Evolutionary conservation across 2,113 vertebrate species (phyloP), one percentile per base, ranked within the genome.

Genomic region (Chloroceryle aenea): DNA sequence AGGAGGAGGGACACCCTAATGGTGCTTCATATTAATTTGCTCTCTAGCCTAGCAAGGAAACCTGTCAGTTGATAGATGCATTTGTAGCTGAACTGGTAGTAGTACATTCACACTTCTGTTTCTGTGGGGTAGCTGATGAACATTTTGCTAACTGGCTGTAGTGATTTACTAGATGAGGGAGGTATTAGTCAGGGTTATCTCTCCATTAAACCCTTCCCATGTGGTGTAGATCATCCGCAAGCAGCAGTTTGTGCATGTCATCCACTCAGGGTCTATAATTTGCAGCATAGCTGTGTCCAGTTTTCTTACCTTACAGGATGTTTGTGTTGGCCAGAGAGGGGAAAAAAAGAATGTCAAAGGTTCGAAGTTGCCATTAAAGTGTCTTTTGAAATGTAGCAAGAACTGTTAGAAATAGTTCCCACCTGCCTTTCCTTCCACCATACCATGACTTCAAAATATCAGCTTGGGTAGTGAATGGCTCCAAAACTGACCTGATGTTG

Each of bases 61-160:
- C 50, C 0, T 26, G 42, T 38, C 14, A 12, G 7, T 13, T 14
- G 17, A 7, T 59, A 11, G 45, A 18, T 50, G 1, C 8, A 5
- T 55, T 58, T 75, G 68, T 36, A 63, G 81, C 27, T 77, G 77
- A 64, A 32, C 40, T 77, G 63, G 10, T 30, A 9, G 32, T 30
- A 23, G 36, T 68, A 52, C 14, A 23, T 52, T 14, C 21, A 45
- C 23, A 1, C 17, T 47, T 55, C 3, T 6, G 73, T 75, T 88
- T 56, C 55, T 61, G 43, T 83, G 66, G 30, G 52, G 62, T 64
- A 22, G 55, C 26, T 36, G 79, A 21, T 56, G 74, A 36, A 13
- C 6, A 0, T 79, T 87, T 82, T 72, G 66, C 48, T 43, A 30
- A 36, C 48, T 43, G 71, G 12, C 14, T 73, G 25, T 59, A 52